Conservation (phyloP, 2,888 invertebrate genomes). For the Scrobipalpa costella region DNA sequence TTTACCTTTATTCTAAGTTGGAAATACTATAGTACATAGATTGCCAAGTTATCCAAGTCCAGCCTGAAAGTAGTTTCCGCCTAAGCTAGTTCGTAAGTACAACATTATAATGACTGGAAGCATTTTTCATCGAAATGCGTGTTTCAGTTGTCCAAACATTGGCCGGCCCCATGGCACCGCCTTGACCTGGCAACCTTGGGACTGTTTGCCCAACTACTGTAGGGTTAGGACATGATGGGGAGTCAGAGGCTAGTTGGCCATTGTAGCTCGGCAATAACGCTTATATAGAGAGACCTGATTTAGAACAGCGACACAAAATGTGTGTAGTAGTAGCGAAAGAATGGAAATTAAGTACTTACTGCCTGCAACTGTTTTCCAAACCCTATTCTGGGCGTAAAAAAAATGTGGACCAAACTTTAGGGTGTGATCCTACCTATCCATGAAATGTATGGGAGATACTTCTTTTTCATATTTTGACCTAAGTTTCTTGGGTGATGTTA, state of each 20-base stretch:
- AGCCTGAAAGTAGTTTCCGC: neutral
- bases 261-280: neutral
- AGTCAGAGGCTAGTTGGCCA: neutral
- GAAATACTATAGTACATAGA: too few relatives aligned
- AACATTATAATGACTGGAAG: neutral
- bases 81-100: neutral
- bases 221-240: neutral
- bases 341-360: too few relatives aligned
- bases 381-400: too few relatives aligned
- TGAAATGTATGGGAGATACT: too few relatives aligned
- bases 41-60: neutral
- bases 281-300: neutral
- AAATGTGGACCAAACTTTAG: too few relatives aligned
- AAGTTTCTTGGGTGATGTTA: too few relatives aligned
- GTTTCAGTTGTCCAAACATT: slow-evolving; percentile 11
- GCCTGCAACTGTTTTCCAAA: too few relatives aligned
- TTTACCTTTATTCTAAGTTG: too few relatives aligned
- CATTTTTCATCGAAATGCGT: slow-evolving; percentile 13
- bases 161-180: slow-evolving; percentile 1
- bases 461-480: too few relatives aligned
- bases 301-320: neutral
- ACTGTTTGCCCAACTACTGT: slow-evolving; percentile 15
- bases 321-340: too few relatives aligned
- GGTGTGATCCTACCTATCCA: too few relatives aligned
- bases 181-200: slow-evolving; percentile 18